These are phyloP conservation scores for Andricus curvator DNA, from an alignment of 2,888 invertebrate species.

Conservation along the genomic window DNA sequence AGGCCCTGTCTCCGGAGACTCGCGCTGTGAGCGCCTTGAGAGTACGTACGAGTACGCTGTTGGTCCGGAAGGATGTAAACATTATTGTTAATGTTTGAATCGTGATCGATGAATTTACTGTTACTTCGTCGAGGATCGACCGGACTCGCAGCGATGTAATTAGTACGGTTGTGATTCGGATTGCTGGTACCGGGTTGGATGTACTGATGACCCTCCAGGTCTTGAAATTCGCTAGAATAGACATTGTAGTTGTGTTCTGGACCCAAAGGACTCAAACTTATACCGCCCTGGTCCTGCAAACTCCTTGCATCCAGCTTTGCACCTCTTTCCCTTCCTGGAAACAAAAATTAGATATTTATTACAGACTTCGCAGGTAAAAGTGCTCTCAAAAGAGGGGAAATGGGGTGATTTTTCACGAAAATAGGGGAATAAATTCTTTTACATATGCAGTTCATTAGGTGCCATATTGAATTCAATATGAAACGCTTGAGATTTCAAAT, in stretches of 20 bases:
- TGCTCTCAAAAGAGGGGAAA: too few relatives aligned
- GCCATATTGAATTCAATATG: too few relatives aligned
- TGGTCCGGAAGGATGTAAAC: constrained; percentile 74
- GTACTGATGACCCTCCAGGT: constrained; percentile 50
- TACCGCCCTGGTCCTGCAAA: constrained; percentile 68
- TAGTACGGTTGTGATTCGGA: constrained; percentile 62
- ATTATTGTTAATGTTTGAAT: constrained; percentile 74
- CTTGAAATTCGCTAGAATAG: constrained; percentile 59
- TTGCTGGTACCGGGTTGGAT: constrained; percentile 48
- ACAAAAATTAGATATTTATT: constrained; percentile 7
- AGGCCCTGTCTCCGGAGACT: constrained; percentile 60
- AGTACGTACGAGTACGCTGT: constrained; percentile 72
- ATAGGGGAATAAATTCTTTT: too few relatives aligned
- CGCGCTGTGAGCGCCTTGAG: constrained; percentile 70
- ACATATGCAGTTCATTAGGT: too few relatives aligned
- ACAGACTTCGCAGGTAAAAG: too few relatives aligned
- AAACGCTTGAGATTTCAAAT: too few relatives aligned
- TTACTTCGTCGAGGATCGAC: constrained; percentile 62
- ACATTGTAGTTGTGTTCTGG: constrained; percentile 66
- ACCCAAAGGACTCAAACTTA: constrained; percentile 70
- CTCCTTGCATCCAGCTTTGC: constrained; percentile 61
- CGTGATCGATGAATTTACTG: constrained; percentile 68
- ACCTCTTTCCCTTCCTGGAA: constrained; percentile 62
- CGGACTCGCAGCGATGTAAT: constrained; percentile 60
- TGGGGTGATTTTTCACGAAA: too few relatives aligned